These are phyloP conservation scores for Sminthopsis crassicaudata DNA, from an alignment of 2,113 vertebrate species.

Conservation along the genomic window DNA sequence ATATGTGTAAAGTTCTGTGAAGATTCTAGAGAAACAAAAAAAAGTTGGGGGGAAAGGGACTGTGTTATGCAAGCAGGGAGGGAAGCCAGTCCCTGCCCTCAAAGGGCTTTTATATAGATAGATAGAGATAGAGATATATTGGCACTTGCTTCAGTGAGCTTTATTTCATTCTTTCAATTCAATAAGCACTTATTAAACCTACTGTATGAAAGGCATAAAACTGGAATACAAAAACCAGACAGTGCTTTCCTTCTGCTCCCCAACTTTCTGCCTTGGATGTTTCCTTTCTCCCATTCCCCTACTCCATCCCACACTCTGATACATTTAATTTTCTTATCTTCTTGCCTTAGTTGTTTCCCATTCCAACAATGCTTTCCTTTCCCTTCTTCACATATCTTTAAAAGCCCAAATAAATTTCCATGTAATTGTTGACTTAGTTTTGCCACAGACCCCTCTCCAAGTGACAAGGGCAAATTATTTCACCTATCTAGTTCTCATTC, in stretches of 20 bases:
- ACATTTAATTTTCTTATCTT: not conserved
- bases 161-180: not conserved
- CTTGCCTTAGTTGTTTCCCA: not conserved
- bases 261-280: not conserved
- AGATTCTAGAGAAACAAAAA: not conserved
- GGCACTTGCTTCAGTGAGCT: not conserved
- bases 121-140: too few species aligned
- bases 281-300: too few species aligned
- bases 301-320: not conserved
- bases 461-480: not conserved
- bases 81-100: not conserved
- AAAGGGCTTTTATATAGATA: too few species aligned
- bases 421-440: not conserved
- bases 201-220: not conserved
- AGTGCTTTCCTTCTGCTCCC: not conserved
- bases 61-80: too few species aligned
- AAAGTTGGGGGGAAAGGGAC: rapidly evolving
- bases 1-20: not conserved
- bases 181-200: not conserved
- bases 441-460: not conserved
- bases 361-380: not conserved
- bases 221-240: not conserved
- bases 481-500: not conserved
- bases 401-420: not conserved
- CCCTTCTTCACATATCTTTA: not conserved